Percentiles rank a stretch among this genome's conserved stretches.
Evolutionary conservation across 2,888 invertebrate species (phyloP).

Genomic region (Trachelus stipa): DNA sequence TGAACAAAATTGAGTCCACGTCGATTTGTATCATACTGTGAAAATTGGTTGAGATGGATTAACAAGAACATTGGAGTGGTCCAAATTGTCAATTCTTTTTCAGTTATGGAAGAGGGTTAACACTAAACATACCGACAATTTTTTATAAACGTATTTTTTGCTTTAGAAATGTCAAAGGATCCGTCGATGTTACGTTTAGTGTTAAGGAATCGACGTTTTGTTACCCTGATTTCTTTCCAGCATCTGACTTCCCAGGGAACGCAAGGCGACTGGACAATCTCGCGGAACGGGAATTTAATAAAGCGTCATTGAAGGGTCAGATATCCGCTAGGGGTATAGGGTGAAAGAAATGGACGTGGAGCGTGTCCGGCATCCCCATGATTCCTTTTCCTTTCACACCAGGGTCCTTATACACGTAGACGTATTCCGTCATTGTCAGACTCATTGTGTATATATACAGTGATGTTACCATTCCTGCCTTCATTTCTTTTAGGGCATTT

Average conservation of each 20-base stretch:
- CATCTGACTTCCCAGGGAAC: background rate
- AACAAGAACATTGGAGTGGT: background rate
- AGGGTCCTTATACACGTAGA: background rate
- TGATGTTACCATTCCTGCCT: background rate
- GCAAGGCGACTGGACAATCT: slow-evolving; percentile 29
- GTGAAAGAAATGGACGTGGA: slow-evolving; percentile 40
- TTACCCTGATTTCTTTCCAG: background rate
- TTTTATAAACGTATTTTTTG: too few relatives aligned
- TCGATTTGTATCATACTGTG: background rate
- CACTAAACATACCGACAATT: too few relatives aligned
- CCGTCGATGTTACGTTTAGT: too few relatives aligned
- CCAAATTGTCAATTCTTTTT: background rate
- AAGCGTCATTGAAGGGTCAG: slow-evolving; percentile 25
- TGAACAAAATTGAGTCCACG: background rate
- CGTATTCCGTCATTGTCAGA: background rate
- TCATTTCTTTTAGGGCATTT: background rate
- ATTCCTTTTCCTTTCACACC: slow-evolving; percentile 13
- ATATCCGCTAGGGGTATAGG: slow-evolving; percentile 29
- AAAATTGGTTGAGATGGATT: background rate
- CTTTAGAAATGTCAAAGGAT: too few relatives aligned
- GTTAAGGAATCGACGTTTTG: background rate
- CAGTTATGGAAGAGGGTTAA: background rate
- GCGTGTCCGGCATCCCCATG: slow-evolving; percentile 40
- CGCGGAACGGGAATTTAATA: slow-evolving; percentile 42
- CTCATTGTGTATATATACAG: background rate